These are phyloP conservation scores for Chloropsis hardwickii DNA, from an alignment of 2,113 vertebrate genomes.

Conservation along the genomic window DNA sequence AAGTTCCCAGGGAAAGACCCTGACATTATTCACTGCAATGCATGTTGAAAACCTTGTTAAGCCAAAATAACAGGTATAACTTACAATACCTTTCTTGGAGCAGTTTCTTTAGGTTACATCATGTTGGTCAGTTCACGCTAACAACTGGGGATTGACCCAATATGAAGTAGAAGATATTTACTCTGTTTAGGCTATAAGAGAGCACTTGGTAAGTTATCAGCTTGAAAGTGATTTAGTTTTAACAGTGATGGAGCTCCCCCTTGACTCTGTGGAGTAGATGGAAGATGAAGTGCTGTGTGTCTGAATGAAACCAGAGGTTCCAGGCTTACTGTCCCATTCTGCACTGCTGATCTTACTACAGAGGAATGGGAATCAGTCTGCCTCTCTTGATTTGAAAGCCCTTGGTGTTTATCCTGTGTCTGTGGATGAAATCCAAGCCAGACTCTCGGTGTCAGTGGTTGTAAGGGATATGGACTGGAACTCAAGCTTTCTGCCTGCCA, in stretches of 20 bases:
- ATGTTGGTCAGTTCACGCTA: not conserved
- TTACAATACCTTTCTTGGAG: not conserved
- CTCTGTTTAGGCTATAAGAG: not conserved
- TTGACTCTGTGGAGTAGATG: not conserved
- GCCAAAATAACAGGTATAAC: not conserved
- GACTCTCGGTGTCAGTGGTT: not conserved
- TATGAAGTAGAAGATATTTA: not conserved
- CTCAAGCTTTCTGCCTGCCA: not conserved
- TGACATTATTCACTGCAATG: not conserved
- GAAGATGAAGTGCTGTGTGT: not conserved
- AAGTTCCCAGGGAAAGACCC: not conserved
- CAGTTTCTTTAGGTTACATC: not conserved
- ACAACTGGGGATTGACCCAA: not conserved
- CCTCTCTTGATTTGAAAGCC: not conserved
- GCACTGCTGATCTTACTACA: not conserved
- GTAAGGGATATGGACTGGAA: not conserved
- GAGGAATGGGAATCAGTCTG: not conserved
- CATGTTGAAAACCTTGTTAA: not conserved
- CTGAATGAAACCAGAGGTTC: not conserved
- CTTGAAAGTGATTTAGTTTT: not conserved
- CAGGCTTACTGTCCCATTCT: not conserved
- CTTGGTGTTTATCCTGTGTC: not conserved
- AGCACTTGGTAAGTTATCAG: not conserved
- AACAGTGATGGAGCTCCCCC: not conserved
- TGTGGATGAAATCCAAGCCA: not conserved